Conservation (phyloP, 2,888 invertebrate species). For the Apomyelois bistriatella region DNA sequence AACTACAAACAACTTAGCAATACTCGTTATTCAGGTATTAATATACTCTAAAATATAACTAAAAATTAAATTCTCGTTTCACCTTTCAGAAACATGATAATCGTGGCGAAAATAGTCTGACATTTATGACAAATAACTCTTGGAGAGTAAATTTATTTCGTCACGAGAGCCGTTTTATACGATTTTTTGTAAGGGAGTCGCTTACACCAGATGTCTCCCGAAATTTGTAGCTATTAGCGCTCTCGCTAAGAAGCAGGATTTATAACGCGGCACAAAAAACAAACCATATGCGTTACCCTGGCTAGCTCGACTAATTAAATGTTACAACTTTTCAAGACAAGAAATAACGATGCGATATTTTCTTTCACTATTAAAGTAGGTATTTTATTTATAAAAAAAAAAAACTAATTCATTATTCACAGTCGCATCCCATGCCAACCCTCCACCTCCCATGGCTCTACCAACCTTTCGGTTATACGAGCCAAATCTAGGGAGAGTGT, state of each 20-base stretch:
- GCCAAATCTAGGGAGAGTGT: no score
- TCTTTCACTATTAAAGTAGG: no score
- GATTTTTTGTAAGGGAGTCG: background rate
- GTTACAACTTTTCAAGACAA: background rate
- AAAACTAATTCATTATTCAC: no score
- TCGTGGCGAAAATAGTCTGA: background rate
- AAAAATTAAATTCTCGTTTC: no score
- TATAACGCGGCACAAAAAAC: slow-evolving; percentile 7
- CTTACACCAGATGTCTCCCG: slow-evolving; percentile 4
- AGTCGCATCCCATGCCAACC: no score
- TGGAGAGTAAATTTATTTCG: background rate
- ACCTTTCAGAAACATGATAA: background rate
- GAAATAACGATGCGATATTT: no score
- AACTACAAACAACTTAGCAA: no score
- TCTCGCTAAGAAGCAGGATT: slow-evolving; percentile 2
- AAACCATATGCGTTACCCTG: background rate
- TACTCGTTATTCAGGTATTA: no score
- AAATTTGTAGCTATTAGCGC: slow-evolving; percentile 11
- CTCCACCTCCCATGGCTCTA: no score
- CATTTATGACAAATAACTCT: background rate
- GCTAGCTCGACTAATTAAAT: background rate
- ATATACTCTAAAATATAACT: no score
- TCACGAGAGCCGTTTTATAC: background rate
- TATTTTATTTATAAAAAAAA: no score
- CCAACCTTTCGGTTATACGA: no score